Conservation (phyloP, 2,888 invertebrate species). For the Anorthoa munda region DNA sequence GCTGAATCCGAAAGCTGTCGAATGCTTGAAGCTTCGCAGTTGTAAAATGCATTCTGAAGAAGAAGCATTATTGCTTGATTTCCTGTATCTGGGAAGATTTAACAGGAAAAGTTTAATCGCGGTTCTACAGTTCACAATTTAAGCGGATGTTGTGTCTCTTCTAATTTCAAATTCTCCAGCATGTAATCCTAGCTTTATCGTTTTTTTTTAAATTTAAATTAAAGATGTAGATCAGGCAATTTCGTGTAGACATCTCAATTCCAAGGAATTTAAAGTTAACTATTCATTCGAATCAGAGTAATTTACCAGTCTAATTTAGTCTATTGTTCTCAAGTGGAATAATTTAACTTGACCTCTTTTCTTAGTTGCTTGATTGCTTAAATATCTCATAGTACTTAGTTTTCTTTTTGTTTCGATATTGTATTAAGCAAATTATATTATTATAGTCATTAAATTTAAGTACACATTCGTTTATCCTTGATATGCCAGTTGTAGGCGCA, state of each 20-base stretch:
- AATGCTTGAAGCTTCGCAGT: conserved; percentile 42
- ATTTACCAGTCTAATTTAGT: conserved; percentile 44
- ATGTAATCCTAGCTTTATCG: not conserved
- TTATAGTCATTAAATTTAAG: conserved; percentile 45
- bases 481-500: conserved; percentile 35
- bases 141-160: not conserved
- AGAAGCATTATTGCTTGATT: conserved; percentile 54
- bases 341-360: conserved; percentile 44
- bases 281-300: conserved; percentile 37
- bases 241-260: conserved; percentile 28
- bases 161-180: not conserved
- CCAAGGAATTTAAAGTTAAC: conserved; percentile 16
- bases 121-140: not conserved
- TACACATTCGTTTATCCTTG: conserved; percentile 56
- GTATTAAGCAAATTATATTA: conserved; percentile 36
- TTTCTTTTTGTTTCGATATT: conserved; percentile 25
- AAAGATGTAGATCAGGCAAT: conserved; percentile 9
- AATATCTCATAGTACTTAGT: conserved; percentile 16
- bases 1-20: conserved; percentile 56
- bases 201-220: conserved; percentile 6
- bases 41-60: conserved; percentile 52
- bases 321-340: conserved; percentile 49
- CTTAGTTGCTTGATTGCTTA: conserved; percentile 38
- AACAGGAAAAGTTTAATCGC: conserved; percentile 22
- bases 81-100: conserved; percentile 21